A percentile compares a stretch with the other conserved stretches of the same genome.
These are phyloP conservation scores for Fopius arisanus DNA, from an alignment of 1,140 invertebrate genomes.

Conservation along the genomic window DNA sequence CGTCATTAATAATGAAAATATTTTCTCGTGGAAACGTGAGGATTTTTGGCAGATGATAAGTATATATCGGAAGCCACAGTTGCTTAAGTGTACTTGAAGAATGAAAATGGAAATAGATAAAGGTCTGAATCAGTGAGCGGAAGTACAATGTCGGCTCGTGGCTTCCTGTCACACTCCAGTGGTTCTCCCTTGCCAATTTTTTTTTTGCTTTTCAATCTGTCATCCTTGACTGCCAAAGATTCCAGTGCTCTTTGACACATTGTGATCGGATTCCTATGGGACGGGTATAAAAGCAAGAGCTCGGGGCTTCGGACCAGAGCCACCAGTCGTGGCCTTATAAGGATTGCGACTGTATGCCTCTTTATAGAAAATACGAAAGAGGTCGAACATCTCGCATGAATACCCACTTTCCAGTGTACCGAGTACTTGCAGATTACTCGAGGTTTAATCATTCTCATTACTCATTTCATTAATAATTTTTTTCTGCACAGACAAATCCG, in stretches of 20 bases:
- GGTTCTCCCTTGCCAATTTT: constrained; percentile 1
- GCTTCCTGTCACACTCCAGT: constrained; percentile 19
- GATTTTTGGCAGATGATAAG: too few relatives aligned
- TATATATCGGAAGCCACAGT: too few relatives aligned
- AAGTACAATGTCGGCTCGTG: constrained; percentile 6
- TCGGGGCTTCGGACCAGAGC: background rate
- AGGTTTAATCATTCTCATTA: too few relatives aligned
- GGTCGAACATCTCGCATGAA: constrained; percentile 7
- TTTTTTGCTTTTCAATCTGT: background rate
- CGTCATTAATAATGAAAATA: too few relatives aligned
- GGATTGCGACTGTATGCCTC: constrained; percentile 24
- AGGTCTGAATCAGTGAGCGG: constrained; percentile 10
- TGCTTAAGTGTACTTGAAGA: too few relatives aligned
- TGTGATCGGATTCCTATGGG: background rate
- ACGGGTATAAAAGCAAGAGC: background rate
- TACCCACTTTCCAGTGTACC: background rate
- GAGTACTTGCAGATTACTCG: background rate
- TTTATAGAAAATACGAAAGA: constrained; percentile 30
- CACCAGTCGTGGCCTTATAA: constrained; percentile 19
- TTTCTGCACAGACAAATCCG: too few relatives aligned
- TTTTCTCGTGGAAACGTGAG: too few relatives aligned
- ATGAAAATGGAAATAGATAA: background rate
- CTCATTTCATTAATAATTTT: too few relatives aligned
- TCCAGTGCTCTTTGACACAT: constrained; percentile 13
- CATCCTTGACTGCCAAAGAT: background rate